phyloP scores from a whole-genome alignment of 1,140 invertebrate species.

The Pogonomyrmex barbatus region DNA sequence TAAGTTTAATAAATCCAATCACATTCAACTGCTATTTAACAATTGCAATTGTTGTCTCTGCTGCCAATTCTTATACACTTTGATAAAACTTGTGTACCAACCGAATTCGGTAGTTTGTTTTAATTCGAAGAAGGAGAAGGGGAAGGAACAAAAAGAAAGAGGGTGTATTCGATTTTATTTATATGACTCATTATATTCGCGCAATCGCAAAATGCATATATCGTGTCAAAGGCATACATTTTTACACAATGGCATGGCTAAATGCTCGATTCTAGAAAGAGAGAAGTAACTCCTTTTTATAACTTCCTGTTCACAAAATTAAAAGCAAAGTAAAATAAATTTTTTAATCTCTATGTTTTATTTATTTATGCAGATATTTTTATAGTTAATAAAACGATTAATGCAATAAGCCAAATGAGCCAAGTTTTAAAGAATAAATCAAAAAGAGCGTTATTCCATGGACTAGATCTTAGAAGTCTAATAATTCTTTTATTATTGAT shows the following conservation, averaged over 20 bases:
- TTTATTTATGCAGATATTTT: conserved; percentile 8
- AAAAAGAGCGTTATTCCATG: too few species aligned
- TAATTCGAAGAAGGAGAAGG: neutral
- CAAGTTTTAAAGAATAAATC: too few species aligned
- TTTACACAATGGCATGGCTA: neutral
- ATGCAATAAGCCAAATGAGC: too few species aligned
- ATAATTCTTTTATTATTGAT: too few species aligned
- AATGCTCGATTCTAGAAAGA: neutral
- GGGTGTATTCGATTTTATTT: conserved; percentile 5
- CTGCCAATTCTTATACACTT: neutral
- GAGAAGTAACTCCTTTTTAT: neutral
- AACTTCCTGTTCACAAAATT: neutral
- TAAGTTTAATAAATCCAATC: too few species aligned
- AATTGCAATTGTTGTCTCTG: neutral
- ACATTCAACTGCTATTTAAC: neutral
- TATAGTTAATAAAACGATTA: too few species aligned
- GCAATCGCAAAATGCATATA: neutral
- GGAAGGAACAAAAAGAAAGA: neutral
- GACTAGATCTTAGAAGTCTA: too few species aligned
- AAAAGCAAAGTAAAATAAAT: conserved; percentile 3
- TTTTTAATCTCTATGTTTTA: neutral
- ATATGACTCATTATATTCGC: neutral
- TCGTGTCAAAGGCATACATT: neutral
- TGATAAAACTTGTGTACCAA: neutral
- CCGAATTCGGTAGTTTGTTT: neutral